These are phyloP conservation scores for Escarpia spicata DNA, from an alignment of 2,888 invertebrate species.

Conservation along the genomic window DNA sequence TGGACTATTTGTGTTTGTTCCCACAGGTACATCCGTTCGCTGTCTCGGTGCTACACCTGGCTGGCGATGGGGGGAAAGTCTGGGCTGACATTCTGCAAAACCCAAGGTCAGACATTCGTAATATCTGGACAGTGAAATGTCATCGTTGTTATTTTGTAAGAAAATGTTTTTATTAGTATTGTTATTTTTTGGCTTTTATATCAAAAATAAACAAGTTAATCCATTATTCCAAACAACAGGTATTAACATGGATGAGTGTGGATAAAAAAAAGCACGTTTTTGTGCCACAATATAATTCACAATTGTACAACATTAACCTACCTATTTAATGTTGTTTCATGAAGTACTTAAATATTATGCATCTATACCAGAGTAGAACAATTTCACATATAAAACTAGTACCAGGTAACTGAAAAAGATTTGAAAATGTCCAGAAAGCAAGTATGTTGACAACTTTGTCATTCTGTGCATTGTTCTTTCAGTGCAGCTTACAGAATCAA, in stretches of 20 bases:
- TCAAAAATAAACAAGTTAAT: background rate
- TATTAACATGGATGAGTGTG: background rate
- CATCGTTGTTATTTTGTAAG: background rate
- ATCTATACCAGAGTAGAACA: background rate
- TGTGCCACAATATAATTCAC: background rate
- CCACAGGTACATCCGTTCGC: slow-evolving; percentile 61
- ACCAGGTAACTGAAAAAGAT: background rate
- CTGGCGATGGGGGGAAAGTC: slow-evolving; percentile 94
- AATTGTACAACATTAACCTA: background rate
- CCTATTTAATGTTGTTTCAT: background rate
- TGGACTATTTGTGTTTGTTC: background rate
- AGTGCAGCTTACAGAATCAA: too few relatives aligned
- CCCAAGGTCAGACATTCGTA: slow-evolving; percentile 70
- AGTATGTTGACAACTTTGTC: too few relatives aligned
- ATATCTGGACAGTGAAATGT: background rate
- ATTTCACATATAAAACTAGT: background rate
- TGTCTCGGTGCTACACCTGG: slow-evolving; percentile 63
- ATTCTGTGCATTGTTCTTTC: too few relatives aligned
- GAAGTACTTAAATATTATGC: background rate
- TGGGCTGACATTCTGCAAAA: slow-evolving; percentile 95
- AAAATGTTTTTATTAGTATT: background rate
- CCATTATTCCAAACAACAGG: background rate
- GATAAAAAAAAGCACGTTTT: background rate
- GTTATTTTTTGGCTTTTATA: background rate
- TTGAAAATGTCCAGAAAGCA: background rate